phyloP scores from a whole-genome alignment of 2,113 vertebrate genomes.

The Psittacus erithacus region DNA sequence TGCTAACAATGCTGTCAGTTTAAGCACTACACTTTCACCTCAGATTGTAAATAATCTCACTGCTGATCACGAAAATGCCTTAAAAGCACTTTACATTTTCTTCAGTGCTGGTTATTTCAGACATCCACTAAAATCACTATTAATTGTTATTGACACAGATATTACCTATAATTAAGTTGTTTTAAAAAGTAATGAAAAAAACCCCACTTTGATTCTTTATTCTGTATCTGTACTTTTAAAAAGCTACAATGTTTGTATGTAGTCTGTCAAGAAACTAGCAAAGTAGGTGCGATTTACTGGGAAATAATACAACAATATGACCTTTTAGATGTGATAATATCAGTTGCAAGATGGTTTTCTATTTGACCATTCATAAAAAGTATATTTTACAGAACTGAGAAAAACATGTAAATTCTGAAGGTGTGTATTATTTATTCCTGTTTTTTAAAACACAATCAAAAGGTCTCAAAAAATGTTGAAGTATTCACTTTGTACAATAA shows the following conservation, averaged over 20 bases:
- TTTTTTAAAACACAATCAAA: neutral
- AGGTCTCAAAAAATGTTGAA: neutral
- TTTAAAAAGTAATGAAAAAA: neutral
- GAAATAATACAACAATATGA: neutral
- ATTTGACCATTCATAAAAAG: neutral
- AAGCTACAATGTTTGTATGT: neutral
- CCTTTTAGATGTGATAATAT: neutral
- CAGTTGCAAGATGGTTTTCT: neutral
- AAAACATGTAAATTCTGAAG: constrained; percentile 21
- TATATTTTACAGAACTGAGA: neutral
- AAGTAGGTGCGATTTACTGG: neutral
- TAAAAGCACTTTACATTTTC: neutral
- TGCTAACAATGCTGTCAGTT: neutral
- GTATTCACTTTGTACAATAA: neutral
- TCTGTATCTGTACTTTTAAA: neutral
- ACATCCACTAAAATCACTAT: neutral
- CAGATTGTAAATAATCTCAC: neutral
- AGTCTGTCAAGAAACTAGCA: neutral
- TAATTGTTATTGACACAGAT: neutral
- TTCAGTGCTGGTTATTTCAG: neutral
- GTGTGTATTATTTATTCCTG: neutral
- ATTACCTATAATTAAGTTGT: neutral
- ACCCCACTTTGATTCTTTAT: neutral
- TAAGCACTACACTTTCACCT: neutral
- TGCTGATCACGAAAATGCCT: neutral